These are phyloP conservation scores for Pseudolaguvia tuberculata DNA, from an alignment of 2,113 vertebrate species.

Conservation along the genomic window DNA sequence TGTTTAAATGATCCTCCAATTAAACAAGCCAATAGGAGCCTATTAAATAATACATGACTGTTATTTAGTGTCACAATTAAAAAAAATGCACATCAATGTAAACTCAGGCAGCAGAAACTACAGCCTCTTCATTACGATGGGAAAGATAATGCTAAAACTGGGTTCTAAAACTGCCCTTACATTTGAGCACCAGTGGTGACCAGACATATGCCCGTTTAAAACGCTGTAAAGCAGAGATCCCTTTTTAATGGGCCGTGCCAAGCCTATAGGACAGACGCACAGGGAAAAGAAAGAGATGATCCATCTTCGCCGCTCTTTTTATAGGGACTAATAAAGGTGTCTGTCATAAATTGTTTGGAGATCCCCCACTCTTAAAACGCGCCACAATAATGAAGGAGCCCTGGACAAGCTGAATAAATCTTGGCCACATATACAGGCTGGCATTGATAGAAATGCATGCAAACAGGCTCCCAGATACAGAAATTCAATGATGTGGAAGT, in stretches of 20 bases:
- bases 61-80: slow-evolving; percentile 55
- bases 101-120: slow-evolving; percentile 36
- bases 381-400: slow-evolving; percentile 48
- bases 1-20: slow-evolving; percentile 46
- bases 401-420: slow-evolving; percentile 49
- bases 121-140: slow-evolving; percentile 40
- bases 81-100: slow-evolving; percentile 38
- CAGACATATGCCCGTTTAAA: slow-evolving; percentile 52
- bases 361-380: slow-evolving; percentile 44
- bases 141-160: slow-evolving; percentile 26
- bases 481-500: slow-evolving; percentile 37
- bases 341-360: slow-evolving; percentile 55
- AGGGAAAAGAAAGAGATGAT: slow-evolving; percentile 42
- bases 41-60: slow-evolving; percentile 52
- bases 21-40: slow-evolving; percentile 50
- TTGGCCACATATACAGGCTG: slow-evolving; percentile 33
- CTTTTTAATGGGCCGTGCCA: slow-evolving; percentile 51
- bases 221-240: slow-evolving; percentile 46
- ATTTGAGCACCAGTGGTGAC: slow-evolving; percentile 45
- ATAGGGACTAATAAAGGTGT: slow-evolving; percentile 53
- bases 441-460: slow-evolving; percentile 1
- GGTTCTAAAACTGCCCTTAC: slow-evolving; percentile 46
- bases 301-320: slow-evolving; percentile 45
- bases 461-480: slow-evolving; percentile 30
- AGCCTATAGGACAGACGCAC: slow-evolving; percentile 34